Base-by-base conservation (phyloP, 1,140 invertebrate genomes). In the Camponotus vicinus region DNA sequence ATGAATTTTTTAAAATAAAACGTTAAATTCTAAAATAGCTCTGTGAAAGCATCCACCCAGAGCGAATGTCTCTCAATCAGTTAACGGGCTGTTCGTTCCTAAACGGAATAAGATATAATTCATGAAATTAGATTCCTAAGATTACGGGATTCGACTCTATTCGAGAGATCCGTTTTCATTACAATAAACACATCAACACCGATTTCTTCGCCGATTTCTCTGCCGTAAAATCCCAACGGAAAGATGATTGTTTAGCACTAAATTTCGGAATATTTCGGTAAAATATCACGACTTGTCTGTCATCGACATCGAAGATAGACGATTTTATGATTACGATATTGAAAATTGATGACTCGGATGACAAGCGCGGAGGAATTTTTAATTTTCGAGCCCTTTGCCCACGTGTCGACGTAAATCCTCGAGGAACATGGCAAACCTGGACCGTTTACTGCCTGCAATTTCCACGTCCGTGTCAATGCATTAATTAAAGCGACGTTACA, bases 371-470 rank as follows among this genome's bases (percentile, higher is more conserved):
- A 18, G 49, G 15, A 73, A 85, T 49, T 49, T 57, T 63, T 57
- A 88, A 45, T 75, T 49, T 66, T 70, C 13, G 3, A 45, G 15
- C 9, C 11, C 7, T 37, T 73, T 57, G 66, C 15, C 11, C 32
- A 69, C 59, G 49, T 21, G 63, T 61, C 32, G 57, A 11, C 80
- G 11, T 85, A 71, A 86, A 76, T 42, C 9, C 13, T 32, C 49
- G 9, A 64, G 27, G 3, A 79, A 55, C 42, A 21, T 6, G 32
- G 49, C 15, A 2, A 4, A 45, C 3, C n/a, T 27, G 86, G 63
- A 73, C 1, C 66, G 76, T 87, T 55, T 84, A 88, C 15, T 49
- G 57, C 57, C 27, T 63, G 80, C 52, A 61, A 71, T 66, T 71
- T 77, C 9, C 37, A 32, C 11, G 18, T 82, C 5, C 5, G 1